Conservation (phyloP, 2,113 vertebrate species). For the Menura novaehollandiae region DNA sequence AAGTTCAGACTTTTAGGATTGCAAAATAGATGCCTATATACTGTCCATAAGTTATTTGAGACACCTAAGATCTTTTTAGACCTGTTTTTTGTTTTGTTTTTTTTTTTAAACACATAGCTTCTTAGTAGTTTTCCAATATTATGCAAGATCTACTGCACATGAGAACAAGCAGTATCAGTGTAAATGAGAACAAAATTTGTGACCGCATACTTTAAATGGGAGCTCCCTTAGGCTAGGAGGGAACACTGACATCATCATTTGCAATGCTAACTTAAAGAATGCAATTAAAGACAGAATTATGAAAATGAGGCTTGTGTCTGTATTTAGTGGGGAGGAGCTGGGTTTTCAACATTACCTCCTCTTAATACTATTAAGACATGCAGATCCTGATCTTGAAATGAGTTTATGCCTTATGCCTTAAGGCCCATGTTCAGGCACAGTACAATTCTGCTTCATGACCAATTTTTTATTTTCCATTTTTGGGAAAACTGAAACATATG, state of each 20-base stretch:
- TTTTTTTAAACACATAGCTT: not conserved
- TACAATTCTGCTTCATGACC: not conserved
- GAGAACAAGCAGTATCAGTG: not conserved
- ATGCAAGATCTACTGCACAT: not conserved
- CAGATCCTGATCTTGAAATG: not conserved
- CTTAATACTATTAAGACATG: not conserved
- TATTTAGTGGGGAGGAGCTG: not conserved
- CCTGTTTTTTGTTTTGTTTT: not conserved
- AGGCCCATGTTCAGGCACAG: not conserved
- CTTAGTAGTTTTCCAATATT: not conserved
- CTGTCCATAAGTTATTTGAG: not conserved
- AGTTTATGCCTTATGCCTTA: not conserved
- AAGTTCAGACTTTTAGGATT: not conserved
- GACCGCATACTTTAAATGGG: not conserved
- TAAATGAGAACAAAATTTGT: not conserved
- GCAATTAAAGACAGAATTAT: not conserved
- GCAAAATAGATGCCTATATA: not conserved
- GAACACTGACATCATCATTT: not conserved
- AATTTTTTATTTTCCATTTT: not conserved
- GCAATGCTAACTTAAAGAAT: not conserved
- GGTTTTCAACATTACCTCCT: not conserved
- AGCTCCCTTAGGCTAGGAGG: not conserved
- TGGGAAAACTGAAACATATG: not conserved
- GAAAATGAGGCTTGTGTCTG: not conserved
- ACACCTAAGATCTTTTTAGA: not conserved